A percentile compares a stretch with the other conserved stretches of the same genome.
Conservation (phyloP, 64 coral and sea anemone species). For the Trachythela sp. region DNA sequence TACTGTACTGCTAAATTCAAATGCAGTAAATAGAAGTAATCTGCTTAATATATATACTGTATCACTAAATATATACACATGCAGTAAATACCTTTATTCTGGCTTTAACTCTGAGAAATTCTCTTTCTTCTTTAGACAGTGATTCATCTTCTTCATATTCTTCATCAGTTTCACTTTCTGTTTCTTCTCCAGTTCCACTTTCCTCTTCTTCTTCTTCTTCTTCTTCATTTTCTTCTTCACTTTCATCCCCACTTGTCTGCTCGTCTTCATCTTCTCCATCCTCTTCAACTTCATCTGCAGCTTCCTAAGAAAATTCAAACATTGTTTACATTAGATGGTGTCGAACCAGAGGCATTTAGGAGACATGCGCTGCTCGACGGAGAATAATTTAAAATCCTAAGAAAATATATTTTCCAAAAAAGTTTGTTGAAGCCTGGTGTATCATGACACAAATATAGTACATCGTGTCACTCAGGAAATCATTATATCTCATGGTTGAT, state of each 20-base stretch:
- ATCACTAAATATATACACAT: not conserved
- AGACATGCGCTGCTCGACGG: no score
- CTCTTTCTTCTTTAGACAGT: slow-evolving; percentile 10
- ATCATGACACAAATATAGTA: no score
- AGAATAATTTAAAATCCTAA: no score
- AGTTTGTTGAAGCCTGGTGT: no score
- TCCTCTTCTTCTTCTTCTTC: slow-evolving; percentile 51
- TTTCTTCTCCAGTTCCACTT: slow-evolving; percentile 29
- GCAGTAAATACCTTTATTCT: not conserved
- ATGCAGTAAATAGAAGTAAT: no score
- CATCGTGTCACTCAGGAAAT: no score
- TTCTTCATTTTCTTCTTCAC: slow-evolving; percentile 68
- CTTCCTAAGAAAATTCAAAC: slow-evolving; percentile 38
- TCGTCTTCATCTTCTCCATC: no score
- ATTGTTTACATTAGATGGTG: not conserved
- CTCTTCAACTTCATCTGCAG: slow-evolving; percentile 49
- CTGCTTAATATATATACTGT: not conserved
- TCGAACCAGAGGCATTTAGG: no score
- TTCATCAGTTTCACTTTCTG: slow-evolving; percentile 45
- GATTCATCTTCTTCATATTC: slow-evolving; percentile 16
- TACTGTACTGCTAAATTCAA: no score
- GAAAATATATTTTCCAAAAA: no score
- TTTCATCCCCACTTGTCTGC: not conserved
- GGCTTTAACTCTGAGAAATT: not conserved
- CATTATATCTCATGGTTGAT: no score